Conservation (phyloP, 2,888 invertebrate species). For the Acanthoscelides obtectus region DNA sequence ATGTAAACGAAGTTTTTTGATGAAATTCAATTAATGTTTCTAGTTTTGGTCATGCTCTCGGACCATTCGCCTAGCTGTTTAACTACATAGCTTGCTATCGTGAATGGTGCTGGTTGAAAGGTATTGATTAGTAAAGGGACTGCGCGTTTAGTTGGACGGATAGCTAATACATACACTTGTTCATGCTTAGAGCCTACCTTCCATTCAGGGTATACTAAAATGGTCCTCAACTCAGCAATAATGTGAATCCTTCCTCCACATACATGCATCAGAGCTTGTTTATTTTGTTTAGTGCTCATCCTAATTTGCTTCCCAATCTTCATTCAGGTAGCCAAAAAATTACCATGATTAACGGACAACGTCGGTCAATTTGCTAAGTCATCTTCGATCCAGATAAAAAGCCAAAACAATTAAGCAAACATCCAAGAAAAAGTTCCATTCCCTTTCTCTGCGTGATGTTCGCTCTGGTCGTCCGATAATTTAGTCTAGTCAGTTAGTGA, state of each 20-base stretch:
- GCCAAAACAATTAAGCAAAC: slow-evolving; percentile 26
- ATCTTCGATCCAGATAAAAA: slow-evolving; percentile 21
- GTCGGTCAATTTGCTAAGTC: not conserved
- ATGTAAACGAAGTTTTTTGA: no score
- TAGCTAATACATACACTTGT: no score
- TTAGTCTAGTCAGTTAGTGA: not conserved
- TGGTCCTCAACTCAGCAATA: not conserved
- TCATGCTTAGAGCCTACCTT: not conserved
- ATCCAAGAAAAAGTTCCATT: slow-evolving; percentile 24
- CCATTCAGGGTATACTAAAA: not conserved
- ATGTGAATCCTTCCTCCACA: not conserved
- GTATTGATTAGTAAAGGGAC: no score
- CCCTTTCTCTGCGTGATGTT: slow-evolving; percentile 29
- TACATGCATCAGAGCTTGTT: not conserved
- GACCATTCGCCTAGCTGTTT: no score
- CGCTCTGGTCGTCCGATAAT: no score
- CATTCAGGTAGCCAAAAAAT: not conserved
- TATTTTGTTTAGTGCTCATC: not conserved
- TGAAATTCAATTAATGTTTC: no score
- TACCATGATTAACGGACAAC: not conserved
- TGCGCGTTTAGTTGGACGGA: no score
- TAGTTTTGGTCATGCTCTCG: no score
- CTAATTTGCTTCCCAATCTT: not conserved
- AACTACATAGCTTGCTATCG: no score
- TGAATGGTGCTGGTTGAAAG: no score